These are phyloP conservation scores for Saccostrea cuccullata DNA, from an alignment of 1,140 invertebrate genomes.

Conservation along the genomic window DNA sequence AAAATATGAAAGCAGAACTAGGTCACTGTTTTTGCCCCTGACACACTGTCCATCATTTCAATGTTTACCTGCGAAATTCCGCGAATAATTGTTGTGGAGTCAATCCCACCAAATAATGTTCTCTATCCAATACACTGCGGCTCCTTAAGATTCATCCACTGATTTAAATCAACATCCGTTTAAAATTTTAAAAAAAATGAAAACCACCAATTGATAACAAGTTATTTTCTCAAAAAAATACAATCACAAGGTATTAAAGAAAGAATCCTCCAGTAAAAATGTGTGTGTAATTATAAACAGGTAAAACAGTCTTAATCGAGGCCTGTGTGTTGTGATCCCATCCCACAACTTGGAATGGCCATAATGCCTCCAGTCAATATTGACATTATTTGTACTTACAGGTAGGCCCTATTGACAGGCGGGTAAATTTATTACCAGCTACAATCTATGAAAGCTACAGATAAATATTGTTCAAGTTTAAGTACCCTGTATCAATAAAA, in stretches of 20 bases:
- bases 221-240: background rate
- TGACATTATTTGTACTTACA: conserved; percentile 28
- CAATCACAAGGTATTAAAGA: conserved; percentile 12
- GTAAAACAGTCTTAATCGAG: background rate
- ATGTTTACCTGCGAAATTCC: conserved; percentile 33
- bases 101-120: background rate
- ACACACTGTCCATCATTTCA: conserved; percentile 20
- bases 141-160: background rate
- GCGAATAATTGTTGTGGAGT: conserved; percentile 14
- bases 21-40: conserved; percentile 4
- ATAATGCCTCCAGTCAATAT: conserved; percentile 29
- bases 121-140: conserved; percentile 8
- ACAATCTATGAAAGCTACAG: conserved; percentile 23
- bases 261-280: background rate
- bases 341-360: conserved; percentile 23
- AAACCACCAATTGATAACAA: background rate
- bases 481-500: conserved; percentile 28
- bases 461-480: conserved; percentile 38
- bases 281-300: background rate
- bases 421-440: conserved; percentile 34
- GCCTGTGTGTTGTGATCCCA: background rate
- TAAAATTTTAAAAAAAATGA: background rate
- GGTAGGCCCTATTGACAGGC: conserved; percentile 25
- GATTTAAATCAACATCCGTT: conserved; percentile 28
- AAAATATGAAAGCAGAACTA: background rate